phyloP scores from a whole-genome alignment of 1,140 invertebrate genomes.

The Psix sp. region DNA sequence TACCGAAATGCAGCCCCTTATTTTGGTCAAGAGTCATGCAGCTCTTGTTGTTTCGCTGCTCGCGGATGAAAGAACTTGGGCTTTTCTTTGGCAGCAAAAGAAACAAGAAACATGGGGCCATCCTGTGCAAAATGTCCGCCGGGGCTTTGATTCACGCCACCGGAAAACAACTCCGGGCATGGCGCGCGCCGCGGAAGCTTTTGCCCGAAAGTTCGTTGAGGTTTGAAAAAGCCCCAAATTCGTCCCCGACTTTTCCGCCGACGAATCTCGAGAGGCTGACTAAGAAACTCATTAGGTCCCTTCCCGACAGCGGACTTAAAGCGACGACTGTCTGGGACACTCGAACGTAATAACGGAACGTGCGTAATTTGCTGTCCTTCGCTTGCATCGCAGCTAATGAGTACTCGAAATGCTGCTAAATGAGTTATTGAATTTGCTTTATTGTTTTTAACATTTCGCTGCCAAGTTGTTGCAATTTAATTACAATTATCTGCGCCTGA shows the following conservation, averaged over 20 bases:
- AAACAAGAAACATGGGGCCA: conserved; percentile 4
- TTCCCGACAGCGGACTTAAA: background rate
- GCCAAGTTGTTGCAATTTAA: conserved; percentile 25
- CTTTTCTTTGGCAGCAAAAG: conserved; percentile 10
- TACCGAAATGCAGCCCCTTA: conserved; percentile 27
- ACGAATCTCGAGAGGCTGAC: conserved; percentile 20
- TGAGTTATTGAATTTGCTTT: conserved; percentile 38
- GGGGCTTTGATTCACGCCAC: conserved; percentile 1
- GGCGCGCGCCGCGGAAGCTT: background rate
- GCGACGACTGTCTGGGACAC: conserved; percentile 17
- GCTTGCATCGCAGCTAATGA: conserved; percentile 31
- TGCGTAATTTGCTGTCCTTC: conserved; percentile 51
- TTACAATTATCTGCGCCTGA: no score
- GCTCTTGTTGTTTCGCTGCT: conserved; percentile 28
- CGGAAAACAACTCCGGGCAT: conserved; percentile 3
- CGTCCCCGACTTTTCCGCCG: conserved; percentile 9
- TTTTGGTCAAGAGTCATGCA: conserved; percentile 5
- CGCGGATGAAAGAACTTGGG: conserved; percentile 8
- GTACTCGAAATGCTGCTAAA: conserved; percentile 28
- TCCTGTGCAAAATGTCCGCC: no score
- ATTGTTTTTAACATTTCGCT: conserved; percentile 25
- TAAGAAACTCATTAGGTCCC: conserved; percentile 44
- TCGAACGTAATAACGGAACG: conserved; percentile 42
- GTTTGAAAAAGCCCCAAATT: conserved; percentile 4
- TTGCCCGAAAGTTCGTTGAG: conserved; percentile 1